Evolutionary conservation across 2,888 invertebrate genomes (phyloP).

Genomic region (Phaonia tiefii): DNA sequence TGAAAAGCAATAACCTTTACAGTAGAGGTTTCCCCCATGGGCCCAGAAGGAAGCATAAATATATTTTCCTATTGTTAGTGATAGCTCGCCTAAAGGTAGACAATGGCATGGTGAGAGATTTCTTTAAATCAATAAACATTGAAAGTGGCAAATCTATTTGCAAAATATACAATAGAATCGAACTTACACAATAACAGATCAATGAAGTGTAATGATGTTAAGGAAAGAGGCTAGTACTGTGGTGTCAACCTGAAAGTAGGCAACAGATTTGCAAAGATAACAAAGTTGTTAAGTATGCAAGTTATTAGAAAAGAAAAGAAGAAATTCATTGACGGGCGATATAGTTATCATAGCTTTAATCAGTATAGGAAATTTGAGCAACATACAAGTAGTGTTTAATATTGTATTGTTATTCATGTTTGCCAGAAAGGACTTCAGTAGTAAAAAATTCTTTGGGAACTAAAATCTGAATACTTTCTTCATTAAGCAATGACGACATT

Average conservation of each 20-base stretch:
- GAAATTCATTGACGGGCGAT: too few species aligned
- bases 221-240: background rate
- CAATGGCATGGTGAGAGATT: background rate
- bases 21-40: background rate
- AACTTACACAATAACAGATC: background rate
- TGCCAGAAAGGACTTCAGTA: too few species aligned
- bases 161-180: background rate
- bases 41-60: background rate
- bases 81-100: background rate
- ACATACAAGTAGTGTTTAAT: too few species aligned
- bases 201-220: conserved; percentile 1
- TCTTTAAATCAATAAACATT: background rate
- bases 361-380: too few species aligned
- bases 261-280: too few species aligned
- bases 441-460: too few species aligned
- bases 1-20: background rate
- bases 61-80: background rate
- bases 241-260: background rate
- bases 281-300: background rate
- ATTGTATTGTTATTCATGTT: too few species aligned
- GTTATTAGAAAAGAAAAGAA: too few species aligned
- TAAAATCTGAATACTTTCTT: too few species aligned
- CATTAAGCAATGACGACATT: too few species aligned
- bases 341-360: too few species aligned
- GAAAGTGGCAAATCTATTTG: background rate